A percentile compares a stretch with the other conserved stretches of the same genome.
These are phyloP conservation scores for Ophonus ardosiacus DNA, from an alignment of 2,888 invertebrate genomes.

Conservation along the genomic window DNA sequence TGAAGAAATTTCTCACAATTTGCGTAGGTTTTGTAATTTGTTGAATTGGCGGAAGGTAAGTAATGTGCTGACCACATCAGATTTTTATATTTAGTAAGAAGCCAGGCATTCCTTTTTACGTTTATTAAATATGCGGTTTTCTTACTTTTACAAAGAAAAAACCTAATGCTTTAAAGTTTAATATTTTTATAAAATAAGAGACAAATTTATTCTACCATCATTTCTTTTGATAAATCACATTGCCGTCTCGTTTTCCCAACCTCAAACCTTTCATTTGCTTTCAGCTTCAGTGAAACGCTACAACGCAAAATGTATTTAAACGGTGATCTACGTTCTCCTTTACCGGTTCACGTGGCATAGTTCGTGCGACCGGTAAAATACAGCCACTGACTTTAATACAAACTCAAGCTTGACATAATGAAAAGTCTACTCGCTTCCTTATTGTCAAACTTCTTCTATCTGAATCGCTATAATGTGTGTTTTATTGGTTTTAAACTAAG, in stretches of 20 bases:
- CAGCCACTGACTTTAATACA: background rate
- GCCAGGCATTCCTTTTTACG: background rate
- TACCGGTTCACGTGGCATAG: slow-evolving; percentile 3
- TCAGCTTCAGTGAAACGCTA: background rate
- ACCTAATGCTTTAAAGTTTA: background rate
- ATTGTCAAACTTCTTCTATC: background rate
- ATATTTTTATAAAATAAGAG: background rate
- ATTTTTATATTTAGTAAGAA: background rate
- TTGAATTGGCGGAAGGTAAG: no score
- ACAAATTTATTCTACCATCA: background rate
- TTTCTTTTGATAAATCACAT: slow-evolving; percentile 5
- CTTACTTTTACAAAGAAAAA: background rate
- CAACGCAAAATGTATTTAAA: slow-evolving; percentile 3
- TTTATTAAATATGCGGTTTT: background rate
- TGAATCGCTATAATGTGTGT: background rate
- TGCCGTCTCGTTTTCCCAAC: background rate
- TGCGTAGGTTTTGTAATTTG: no score
- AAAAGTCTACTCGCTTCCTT: background rate
- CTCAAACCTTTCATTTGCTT: slow-evolving; percentile 11
- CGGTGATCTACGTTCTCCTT: background rate
- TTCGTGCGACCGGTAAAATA: background rate
- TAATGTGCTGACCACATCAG: no score
- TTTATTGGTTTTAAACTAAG: background rate
- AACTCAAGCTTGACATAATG: background rate
- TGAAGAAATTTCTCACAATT: no score